Conservation (phyloP, 2,888 invertebrate genomes). For the Latrodectus elegans region DNA sequence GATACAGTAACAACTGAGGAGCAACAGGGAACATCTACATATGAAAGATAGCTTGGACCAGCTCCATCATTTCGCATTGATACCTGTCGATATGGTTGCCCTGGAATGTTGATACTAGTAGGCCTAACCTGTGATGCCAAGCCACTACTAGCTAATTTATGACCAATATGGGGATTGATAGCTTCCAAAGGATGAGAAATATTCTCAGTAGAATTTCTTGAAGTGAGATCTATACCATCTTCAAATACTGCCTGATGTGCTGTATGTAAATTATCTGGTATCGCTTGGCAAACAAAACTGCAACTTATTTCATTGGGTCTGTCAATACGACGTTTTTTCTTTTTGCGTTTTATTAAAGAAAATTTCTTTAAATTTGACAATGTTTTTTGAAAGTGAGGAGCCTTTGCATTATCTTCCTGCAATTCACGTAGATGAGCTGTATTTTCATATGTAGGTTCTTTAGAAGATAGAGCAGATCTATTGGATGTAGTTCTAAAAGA, state of each 20-base stretch:
- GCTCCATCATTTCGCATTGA: constrained; percentile 32
- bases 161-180: constrained; percentile 63
- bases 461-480: not conserved
- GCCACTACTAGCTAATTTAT: constrained; percentile 59
- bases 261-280: constrained; percentile 31
- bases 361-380: constrained; percentile 70
- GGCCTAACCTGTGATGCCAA: constrained; percentile 35
- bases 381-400: constrained; percentile 69
- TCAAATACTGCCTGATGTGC: constrained; percentile 40
- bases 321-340: constrained; percentile 45
- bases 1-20: constrained; percentile 56
- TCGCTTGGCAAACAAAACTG: constrained; percentile 57
- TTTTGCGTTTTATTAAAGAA: constrained; percentile 67
- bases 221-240: constrained; percentile 40
- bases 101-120: constrained; percentile 54
- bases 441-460: constrained; percentile 28
- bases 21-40: constrained; percentile 52
- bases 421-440: constrained; percentile 33
- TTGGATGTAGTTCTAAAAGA: constrained; percentile 30
- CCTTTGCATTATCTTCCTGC: constrained; percentile 59
- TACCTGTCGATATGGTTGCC: constrained; percentile 32
- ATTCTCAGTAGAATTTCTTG: constrained; percentile 46
- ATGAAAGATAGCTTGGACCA: constrained; percentile 49
- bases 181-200: constrained; percentile 59
- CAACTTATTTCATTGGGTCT: constrained; percentile 55